A percentile compares a stretch with the other conserved stretches of the same genome.
These are phyloP conservation scores for Ptilodon capucinus DNA, from an alignment of 2,888 invertebrate species.

Conservation along the genomic window DNA sequence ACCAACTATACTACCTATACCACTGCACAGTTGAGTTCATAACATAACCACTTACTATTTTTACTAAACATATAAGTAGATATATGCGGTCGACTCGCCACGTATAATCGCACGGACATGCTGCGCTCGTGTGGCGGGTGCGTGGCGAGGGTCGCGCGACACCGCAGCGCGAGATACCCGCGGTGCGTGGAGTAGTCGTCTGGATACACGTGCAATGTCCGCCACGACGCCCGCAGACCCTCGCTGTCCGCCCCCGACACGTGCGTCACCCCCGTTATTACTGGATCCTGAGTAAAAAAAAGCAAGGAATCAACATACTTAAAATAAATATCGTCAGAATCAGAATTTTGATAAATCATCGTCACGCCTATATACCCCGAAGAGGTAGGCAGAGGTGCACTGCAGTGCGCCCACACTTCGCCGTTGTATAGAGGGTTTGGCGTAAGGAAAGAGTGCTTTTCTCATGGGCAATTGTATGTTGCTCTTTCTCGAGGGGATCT, in stretches of 20 bases:
- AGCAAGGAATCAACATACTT: not conserved
- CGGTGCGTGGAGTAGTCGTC: conserved; percentile 72
- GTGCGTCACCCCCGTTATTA: conserved; percentile 64
- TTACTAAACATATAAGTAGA: conserved; percentile 78
- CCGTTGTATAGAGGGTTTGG: no score
- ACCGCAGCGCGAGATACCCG: conserved; percentile 67
- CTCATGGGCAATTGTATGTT: no score
- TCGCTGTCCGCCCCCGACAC: conserved; percentile 72
- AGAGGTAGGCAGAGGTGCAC: no score
- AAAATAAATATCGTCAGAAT: no score
- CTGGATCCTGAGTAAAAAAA: conserved; percentile 56
- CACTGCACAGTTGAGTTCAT: no score
- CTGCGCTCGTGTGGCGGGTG: conserved; percentile 62
- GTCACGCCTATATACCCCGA: no score
- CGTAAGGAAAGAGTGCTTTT: no score
- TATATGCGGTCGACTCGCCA: conserved; percentile 71
- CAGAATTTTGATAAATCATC: no score
- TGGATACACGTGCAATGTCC: conserved; percentile 68
- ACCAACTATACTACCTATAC: no score
- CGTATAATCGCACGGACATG: conserved; percentile 73
- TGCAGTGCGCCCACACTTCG: no score
- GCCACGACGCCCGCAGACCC: conserved; percentile 71
- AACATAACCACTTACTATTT: conserved; percentile 76
- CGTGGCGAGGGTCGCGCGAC: conserved; percentile 66
- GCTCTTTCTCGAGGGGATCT: no score